A percentile compares a stretch with the other conserved stretches of the same genome.
These are phyloP conservation scores for Planiliza haematocheilus DNA, from an alignment of 2,113 vertebrate genomes.

Conservation along the genomic window DNA sequence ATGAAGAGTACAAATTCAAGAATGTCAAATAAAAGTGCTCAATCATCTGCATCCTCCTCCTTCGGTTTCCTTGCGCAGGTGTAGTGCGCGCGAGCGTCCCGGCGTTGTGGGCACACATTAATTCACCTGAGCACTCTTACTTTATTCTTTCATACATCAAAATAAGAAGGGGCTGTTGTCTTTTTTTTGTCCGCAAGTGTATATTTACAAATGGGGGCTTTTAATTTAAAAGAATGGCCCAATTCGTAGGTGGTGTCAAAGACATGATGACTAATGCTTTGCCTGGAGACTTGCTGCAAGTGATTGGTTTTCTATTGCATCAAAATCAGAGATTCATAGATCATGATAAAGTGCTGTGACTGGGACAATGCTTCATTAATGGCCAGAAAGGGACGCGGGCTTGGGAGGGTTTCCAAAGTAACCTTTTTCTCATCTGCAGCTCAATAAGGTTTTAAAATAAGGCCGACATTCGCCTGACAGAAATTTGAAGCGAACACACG, in stretches of 20 bases:
- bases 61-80: conserved; percentile 31
- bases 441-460: conserved; percentile 51
- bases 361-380: conserved; percentile 81
- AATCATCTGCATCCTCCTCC: conserved; percentile 56
- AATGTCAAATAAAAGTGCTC: conserved; percentile 65
- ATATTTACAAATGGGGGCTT: conserved; percentile 86
- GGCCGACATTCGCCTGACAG: conserved; percentile 21
- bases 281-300: conserved; percentile 81
- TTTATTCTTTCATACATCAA: conserved; percentile 85
- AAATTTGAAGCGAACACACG: conserved; percentile 40
- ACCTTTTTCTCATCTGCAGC: conserved; percentile 53
- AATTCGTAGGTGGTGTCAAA: conserved; percentile 84
- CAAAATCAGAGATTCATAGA: conserved; percentile 87
- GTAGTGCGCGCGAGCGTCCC: conserved; percentile 22
- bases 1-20: conserved; percentile 66
- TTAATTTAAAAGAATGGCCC: conserved; percentile 87
- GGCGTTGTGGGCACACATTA: conserved; percentile 60
- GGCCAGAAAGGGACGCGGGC: conserved; percentile 64
- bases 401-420: conserved; percentile 55
- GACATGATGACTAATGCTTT: conserved; percentile 86
- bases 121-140: conserved; percentile 73
- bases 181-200: conserved; percentile 77
- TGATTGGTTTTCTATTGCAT: conserved; percentile 87
- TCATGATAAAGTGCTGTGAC: conserved; percentile 83
- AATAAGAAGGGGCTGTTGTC: conserved; percentile 76